phyloP scores from a whole-genome alignment of 2,797 vertebrate species.

The Sebastiscus albofasciatus region DNA sequence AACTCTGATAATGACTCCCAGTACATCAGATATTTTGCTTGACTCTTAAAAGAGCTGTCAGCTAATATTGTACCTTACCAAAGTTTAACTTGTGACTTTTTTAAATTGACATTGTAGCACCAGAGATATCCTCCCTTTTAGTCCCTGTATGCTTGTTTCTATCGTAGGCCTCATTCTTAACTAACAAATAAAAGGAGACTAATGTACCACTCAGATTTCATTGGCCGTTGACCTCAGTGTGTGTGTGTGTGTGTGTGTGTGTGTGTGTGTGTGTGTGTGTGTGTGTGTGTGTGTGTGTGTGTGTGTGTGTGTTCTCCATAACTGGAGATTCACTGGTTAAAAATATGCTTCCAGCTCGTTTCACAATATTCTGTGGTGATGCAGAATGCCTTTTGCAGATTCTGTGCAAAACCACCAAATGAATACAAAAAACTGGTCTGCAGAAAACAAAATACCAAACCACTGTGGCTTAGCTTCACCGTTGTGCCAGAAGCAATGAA shows the following conservation, averaged over 20 bases:
- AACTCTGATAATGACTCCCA: background rate
- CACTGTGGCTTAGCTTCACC: conserved; percentile 10
- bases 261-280: too few relatives aligned
- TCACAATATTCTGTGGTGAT: conserved; percentile 53
- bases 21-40: background rate
- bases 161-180: background rate
- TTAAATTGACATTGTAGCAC: background rate
- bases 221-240: conserved; percentile 33
- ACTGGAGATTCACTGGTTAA: conserved; percentile 37
- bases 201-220: conserved; percentile 7
- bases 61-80: background rate
- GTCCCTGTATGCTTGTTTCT: background rate
- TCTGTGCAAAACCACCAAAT: conserved; percentile 59
- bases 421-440: conserved; percentile 52
- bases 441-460: conserved; percentile 53
- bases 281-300: too few relatives aligned
- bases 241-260: too few relatives aligned
- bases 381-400: conserved; percentile 46
- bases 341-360: conserved; percentile 44
- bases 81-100: background rate
- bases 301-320: too few relatives aligned
- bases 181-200: background rate
- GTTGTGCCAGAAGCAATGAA: conserved; percentile 48
- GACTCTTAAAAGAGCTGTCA: background rate
- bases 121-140: background rate